Base-by-base conservation (phyloP, 2,797 vertebrate species). In the Peromyscus melanophrys region DNA sequence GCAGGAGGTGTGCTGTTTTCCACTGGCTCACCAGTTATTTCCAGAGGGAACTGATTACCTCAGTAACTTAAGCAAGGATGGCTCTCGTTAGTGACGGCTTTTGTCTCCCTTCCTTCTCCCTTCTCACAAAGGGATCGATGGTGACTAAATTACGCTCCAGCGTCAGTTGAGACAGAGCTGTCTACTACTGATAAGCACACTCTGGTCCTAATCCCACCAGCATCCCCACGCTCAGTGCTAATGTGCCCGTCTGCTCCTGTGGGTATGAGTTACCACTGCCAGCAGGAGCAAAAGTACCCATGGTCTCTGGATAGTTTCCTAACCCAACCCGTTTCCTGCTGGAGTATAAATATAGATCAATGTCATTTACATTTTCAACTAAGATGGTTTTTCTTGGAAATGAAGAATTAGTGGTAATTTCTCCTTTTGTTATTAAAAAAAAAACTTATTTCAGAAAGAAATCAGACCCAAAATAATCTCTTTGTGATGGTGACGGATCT, bases 1-100 rank as follows among this genome's bases (percentile, higher is more conserved):
- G 13, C 49, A 84, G 46, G 91, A 96, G 87, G 55, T 92, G 11
- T 34, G 29, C 85, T 94, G 76, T 95, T 97, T 97, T 90, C 89
- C 93, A 4, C 21, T 63, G 73, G 81, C 81, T 97, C 61, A 49
- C 63, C 85, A 82, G 1, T 88, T 95, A 92, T 83, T 96, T 92
- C 97, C 96, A 87, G 65, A 4, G 97, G 94, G 96, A 97, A 96
- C 96, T 95, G 89, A 94, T 97, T 65, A 96, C 94, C 95, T 31
- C 7, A 75, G 93, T 86, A 95, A 97, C 89, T 90, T 61, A 85
- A 94, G 71, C 87, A 92, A 67, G 96, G 46, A 31, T 78, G 73
- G 49, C 63, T 96, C n/a, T 90, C 46, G 61, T 93, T 90, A 67
- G 77, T 46, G 59, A 40, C 13, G 87, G 27, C 81, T 97, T 81